Percentiles rank a stretch among this genome's conserved stretches.
Conservation (phyloP, 2,888 invertebrate species). For the Drosophila koepferae region DNA sequence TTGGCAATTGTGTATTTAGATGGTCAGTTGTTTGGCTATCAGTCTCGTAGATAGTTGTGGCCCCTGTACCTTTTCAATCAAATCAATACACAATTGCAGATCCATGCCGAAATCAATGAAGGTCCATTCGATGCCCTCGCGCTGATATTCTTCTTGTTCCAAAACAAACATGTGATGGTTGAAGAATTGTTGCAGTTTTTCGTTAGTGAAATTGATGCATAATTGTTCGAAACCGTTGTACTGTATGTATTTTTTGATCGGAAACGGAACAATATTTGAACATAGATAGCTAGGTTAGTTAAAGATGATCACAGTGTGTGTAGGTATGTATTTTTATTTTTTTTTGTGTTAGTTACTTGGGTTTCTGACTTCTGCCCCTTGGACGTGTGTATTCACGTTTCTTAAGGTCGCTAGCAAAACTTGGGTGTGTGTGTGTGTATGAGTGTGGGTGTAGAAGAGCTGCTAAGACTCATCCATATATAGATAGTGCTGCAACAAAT, state of each 20-base stretch:
- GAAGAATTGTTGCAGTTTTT: slow-evolving; percentile 97
- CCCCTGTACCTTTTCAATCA: slow-evolving; percentile 89
- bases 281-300: slow-evolving; percentile 54
- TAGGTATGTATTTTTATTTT: slow-evolving; percentile 8
- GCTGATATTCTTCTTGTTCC: slow-evolving; percentile 96
- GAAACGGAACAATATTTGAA: slow-evolving; percentile 84
- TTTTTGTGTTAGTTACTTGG: slow-evolving; percentile 64
- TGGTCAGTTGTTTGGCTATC: slow-evolving; percentile 71
- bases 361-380: slow-evolving; percentile 33
- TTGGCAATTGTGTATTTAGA: slow-evolving; percentile 69
- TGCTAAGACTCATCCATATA: slow-evolving; percentile 15
- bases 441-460: slow-evolving; percentile 22
- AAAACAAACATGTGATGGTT: slow-evolving; percentile 97
- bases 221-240: slow-evolving; percentile 96
- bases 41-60: slow-evolving; percentile 68
- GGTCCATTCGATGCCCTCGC: slow-evolving; percentile 96
- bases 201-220: slow-evolving; percentile 97
- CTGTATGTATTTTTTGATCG: slow-evolving; percentile 85
- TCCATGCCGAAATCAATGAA: slow-evolving; percentile 98
- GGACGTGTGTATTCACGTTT: slow-evolving; percentile 36
- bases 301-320: slow-evolving; percentile 19
- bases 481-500: slow-evolving; percentile 52
- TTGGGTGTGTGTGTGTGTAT: slow-evolving; percentile 6
- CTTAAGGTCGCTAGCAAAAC: slow-evolving; percentile 27
- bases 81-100: slow-evolving; percentile 92